Evolutionary conservation across 1,140 invertebrate genomes (phyloP), one percentile per base, ranked within the genome.

Genomic region (Planococcus citri): DNA sequence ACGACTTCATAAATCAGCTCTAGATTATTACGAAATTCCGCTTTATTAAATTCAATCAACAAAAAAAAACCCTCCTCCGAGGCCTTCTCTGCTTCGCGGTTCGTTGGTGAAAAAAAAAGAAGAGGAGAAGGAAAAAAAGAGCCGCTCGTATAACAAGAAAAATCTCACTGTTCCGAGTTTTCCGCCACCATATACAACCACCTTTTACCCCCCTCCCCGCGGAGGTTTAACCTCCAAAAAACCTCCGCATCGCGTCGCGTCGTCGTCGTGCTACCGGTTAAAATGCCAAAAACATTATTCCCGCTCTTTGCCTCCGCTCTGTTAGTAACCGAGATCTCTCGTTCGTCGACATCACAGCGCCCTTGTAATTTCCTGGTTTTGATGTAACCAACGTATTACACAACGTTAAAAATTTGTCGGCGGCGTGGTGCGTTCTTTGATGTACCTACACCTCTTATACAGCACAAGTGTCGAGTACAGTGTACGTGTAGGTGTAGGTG

Each of bases 21-120:
- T 4, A 51, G 29, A 51, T 51, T 20, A 51, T 51, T 51, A 51
- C 41, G 3, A 51, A 51, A 51, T 20, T 51, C n/a, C 41, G 41
- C n/a, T 51, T 51, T 51, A 51, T 51, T 51, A 51, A 51, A 51
- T 51, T 51, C 41, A 51, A 51, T 51, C 41, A 51, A n/a, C 41
- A n/a, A 51, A 51, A 33, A 33, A 33, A 33, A 6, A 2, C 41
- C n/a, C 17, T 20, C 41, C 6, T 37, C 33, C 33, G 33, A 37
- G 14, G 14, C 33, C 33, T 14, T 6, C 33, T 14, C 6, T 8
- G 33, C 33, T 37, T 14, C 33, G 33, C 33, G n/a, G n/a, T n/a
- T n/a, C n/a, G n/a, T n/a, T n/a, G n/a, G n/a, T n/a, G n/a, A n/a
- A n/a, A n/a, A n/a, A n/a, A n/a, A n/a, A n/a, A n/a, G n/a, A n/a